Evolutionary conservation across 2,113 vertebrate genomes (phyloP), one percentile per base, ranked within the genome.

Genomic region (Spilogale gracilis): DNA sequence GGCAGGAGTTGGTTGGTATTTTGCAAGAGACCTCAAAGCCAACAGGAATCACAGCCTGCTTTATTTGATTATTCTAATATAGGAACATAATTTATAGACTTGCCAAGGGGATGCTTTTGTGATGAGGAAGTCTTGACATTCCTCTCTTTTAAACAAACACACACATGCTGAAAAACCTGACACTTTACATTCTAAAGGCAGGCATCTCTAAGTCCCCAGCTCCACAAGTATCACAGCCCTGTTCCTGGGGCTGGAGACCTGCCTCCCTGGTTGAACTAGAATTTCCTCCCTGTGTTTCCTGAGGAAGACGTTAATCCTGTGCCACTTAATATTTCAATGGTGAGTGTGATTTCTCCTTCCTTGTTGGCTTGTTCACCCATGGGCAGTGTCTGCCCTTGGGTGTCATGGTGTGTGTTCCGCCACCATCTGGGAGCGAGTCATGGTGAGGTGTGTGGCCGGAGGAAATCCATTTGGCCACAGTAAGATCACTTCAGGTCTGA

Each of bases 251-350:
- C 2, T 6, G 80, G 30, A 3, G 65, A 73, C 73, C 56, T 80
- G 45, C 45, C 38, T 95, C 86, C 38, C 92, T 69, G 88, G 97
- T 94, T 61, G n/a, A 84, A 86, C 96, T 79, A 52, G 97, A 97
- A 96, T 97, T 96, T 96, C 96, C n/a, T 88, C 92, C 61, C 45
- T 30, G 11, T n/a, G 71, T 83, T 96, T 97, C 56, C 89, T 20
- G 38, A 97, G 95, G 89, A 94, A 94, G 95, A 94, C 84, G 83
- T 85, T 97, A 91, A 82, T 93, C 87, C 20, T 27, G 25, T 69
- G 58, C 82, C 96, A 81, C 83, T 91, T 92, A 67, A 76, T 90
- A 45, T 20, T 96, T 97, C 95, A 84, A 0, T 0, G 1, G 65
- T 58, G 87, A 92, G 56, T 87, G 76, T 89, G 90, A 73, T 38